These are phyloP conservation scores for Cephus pulcher DNA, from an alignment of 2,888 invertebrate genomes.

Conservation along the genomic window DNA sequence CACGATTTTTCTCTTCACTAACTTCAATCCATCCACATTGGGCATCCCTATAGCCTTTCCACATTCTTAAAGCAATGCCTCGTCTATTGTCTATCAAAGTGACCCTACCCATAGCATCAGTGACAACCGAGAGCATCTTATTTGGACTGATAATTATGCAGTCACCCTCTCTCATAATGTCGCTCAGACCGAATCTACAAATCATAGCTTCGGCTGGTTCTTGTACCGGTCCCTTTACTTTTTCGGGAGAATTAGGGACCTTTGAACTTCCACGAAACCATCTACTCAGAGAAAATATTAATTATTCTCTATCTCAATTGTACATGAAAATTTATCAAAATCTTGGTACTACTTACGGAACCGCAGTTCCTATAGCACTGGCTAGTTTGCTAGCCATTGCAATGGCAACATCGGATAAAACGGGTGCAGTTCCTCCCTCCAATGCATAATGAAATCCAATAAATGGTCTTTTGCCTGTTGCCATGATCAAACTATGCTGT, in stretches of 20 bases:
- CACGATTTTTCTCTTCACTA: conserved; percentile 70
- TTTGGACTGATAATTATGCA: conserved; percentile 84
- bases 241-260: conserved; percentile 44
- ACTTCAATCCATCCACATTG: conserved; percentile 94
- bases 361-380: conserved; percentile 70
- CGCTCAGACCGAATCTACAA: conserved; percentile 85
- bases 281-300: conserved; percentile 49
- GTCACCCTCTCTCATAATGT: conserved; percentile 81
- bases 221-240: conserved; percentile 47
- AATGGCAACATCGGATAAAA: conserved; percentile 91
- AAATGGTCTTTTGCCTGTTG: conserved; percentile 85
- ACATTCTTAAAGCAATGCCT: conserved; percentile 85
- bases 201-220: conserved; percentile 78
- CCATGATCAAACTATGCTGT: conserved; percentile 80
- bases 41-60: conserved; percentile 97
- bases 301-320: not conserved
- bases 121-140: conserved; percentile 81
- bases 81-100: conserved; percentile 84
- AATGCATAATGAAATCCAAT: conserved; percentile 90
- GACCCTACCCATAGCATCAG: conserved; percentile 90
- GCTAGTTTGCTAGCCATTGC: conserved; percentile 91
- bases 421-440: conserved; percentile 86
- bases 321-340: not conserved
- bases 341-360: conserved; percentile 74
- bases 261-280: conserved; percentile 71